A percentile compares a stretch with the other conserved stretches of the same genome.
These are phyloP conservation scores for Archilochus colubris DNA, from an alignment of 2,113 vertebrate genomes.

Conservation along the genomic window DNA sequence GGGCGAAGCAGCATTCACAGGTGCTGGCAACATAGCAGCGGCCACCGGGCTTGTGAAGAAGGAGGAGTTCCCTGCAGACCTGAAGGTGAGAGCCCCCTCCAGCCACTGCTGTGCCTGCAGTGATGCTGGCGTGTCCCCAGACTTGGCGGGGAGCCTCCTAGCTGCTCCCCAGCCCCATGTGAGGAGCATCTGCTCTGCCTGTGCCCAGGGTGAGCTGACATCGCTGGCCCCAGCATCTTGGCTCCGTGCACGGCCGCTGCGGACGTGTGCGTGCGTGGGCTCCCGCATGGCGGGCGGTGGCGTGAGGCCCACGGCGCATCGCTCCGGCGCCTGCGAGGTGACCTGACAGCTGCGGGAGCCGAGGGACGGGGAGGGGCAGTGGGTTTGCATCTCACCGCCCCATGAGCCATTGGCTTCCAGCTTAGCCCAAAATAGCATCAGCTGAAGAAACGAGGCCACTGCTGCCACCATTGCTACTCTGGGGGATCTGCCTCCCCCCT, in stretches of 20 bases:
- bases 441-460: constrained; percentile 81
- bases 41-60: constrained; percentile 95
- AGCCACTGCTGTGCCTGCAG: accelerated
- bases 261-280: not conserved
- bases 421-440: constrained; percentile 87
- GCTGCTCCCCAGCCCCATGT: accelerated
- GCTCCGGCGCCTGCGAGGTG: not conserved
- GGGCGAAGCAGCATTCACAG: constrained; percentile 87
- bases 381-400: constrained; percentile 27
- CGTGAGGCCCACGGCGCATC: not conserved
- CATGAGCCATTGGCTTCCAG: constrained; percentile 75
- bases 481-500: not conserved
- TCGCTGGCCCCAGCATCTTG: accelerated
- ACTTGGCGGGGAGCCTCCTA: not conserved
- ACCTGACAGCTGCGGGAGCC: constrained; percentile 40
- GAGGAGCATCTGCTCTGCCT: not conserved
- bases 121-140: not conserved
- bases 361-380: not conserved
- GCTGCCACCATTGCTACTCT: constrained; percentile 34
- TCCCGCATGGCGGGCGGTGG: not conserved
- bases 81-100: constrained; percentile 81
- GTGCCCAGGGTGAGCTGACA: accelerated
- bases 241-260: accelerated
- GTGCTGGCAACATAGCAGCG: constrained; percentile 91
- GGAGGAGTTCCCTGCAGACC: constrained; percentile 92